A percentile compares a stretch with the other conserved stretches of the same genome.
These are phyloP conservation scores for Tridacna gigas DNA, from an alignment of 2,888 invertebrate species.

Conservation along the genomic window DNA sequence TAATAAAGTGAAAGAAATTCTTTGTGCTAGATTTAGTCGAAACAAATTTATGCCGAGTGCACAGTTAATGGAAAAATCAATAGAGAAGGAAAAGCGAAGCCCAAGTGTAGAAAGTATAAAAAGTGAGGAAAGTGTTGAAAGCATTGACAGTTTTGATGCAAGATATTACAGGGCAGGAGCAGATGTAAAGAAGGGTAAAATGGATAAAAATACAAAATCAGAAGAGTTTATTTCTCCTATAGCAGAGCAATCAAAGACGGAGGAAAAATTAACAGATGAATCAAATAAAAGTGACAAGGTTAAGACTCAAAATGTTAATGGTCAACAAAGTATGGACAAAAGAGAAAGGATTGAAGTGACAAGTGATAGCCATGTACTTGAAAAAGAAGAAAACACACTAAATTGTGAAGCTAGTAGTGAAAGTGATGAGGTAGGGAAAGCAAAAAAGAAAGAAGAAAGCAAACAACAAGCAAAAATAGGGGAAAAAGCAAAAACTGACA, in stretches of 20 bases:
- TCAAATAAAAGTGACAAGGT: constrained; percentile 1
- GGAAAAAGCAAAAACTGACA: background rate
- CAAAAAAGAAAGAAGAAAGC: background rate
- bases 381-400: background rate
- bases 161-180: constrained; percentile 2
- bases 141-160: constrained; percentile 21
- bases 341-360: background rate
- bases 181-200: background rate
- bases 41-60: background rate
- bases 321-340: background rate
- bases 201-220: background rate
- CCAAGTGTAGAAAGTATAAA: constrained; percentile 20
- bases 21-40: constrained; percentile 14
- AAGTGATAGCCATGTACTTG: background rate
- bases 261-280: background rate
- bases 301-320: background rate
- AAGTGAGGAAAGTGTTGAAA: constrained; percentile 16
- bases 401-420: background rate
- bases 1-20: constrained; percentile 3
- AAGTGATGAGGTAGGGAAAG: background rate
- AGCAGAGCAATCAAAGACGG: constrained; percentile 5
- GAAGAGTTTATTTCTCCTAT: too few relatives aligned
- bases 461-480: background rate
- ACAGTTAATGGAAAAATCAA: background rate
- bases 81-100: background rate